Evolutionary conservation across 2,113 vertebrate genomes (phyloP), one percentile per base, ranked within the genome.

Genomic region (Furnarius figulus): DNA sequence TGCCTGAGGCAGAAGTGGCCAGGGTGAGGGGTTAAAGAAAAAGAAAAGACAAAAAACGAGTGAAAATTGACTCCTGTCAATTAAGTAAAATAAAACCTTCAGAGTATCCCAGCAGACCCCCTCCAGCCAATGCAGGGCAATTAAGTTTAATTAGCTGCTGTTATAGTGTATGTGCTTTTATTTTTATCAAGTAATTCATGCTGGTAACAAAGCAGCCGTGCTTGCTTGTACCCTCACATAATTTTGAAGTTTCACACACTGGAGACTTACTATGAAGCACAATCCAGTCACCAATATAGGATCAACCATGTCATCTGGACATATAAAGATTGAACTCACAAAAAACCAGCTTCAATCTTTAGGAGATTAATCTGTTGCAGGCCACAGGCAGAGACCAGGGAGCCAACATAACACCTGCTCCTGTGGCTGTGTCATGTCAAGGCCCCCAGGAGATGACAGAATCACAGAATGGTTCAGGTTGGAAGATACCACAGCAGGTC

Each of bases 1-100:
- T 97, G 63, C 91, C 98, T 98, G 37, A 21, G 4, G 40, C 7
- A 62, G n/a, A 22, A 70, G 13, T 17, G 10, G 14, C n/a, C 58
- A 5, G 15, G n/a, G 9, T 24, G 12, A 6, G 20, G 40, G 19
- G 3, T 50, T 25, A 77, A 75, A 53, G 11, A 30, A 66, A 77
- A 75, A 53, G 11, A 35, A 25, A 50, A 52, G 9, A 42, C 15
- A 74, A 35, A 14, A 84, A 89, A 56, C 63, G 30, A 94, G 42
- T 8, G 3, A 47, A 92, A 87, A 63, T 0, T 30, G 28, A 75
- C 6, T 46, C 14, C 46, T 52, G 40, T 46, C 52, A 85, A 85
- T 30, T 47, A 50, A 53, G 14, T 47, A 42, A 74, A 85, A 81
- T 28, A 53, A 75, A 90, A 55, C 9, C 46, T 42, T 52, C 33